These are phyloP conservation scores for Troilus luridus DNA, from an alignment of 2,888 invertebrate genomes.

Conservation along the genomic window DNA sequence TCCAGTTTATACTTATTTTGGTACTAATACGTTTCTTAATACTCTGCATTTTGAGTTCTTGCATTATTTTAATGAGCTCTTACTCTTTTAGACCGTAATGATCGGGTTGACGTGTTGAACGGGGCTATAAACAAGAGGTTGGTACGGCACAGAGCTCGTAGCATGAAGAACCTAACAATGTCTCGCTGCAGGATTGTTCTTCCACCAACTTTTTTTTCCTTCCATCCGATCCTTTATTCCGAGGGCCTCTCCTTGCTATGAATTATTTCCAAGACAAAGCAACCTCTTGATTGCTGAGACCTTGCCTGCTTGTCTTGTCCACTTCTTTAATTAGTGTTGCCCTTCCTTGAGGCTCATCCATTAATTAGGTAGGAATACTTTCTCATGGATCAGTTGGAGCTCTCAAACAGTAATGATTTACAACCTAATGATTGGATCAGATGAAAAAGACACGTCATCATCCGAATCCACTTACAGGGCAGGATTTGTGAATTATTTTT, in stretches of 20 bases:
- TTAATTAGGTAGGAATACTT: background rate
- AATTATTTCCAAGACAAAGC: constrained; percentile 36
- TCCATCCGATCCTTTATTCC: background rate
- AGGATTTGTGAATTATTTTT: background rate
- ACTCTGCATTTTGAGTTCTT: too few relatives aligned
- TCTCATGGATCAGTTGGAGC: constrained; percentile 32
- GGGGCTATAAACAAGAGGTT: background rate
- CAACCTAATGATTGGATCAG: background rate
- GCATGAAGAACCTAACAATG: background rate
- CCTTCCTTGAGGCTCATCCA: constrained; percentile 6
- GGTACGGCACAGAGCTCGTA: background rate
- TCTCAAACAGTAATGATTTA: background rate
- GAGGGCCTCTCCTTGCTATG: constrained; percentile 38
- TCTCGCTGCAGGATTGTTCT: constrained; percentile 17
- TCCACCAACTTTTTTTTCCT: background rate
- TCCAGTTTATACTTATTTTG: too few relatives aligned
- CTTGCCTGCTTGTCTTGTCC: constrained; percentile 30
- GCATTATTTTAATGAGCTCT: too few relatives aligned
- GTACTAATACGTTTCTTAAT: too few relatives aligned
- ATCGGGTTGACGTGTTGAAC: background rate
- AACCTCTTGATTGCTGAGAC: constrained; percentile 19
- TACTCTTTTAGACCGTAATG: background rate
- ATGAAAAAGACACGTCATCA: background rate
- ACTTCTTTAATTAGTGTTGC: constrained; percentile 41
- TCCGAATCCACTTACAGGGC: background rate